Base-by-base conservation (phyloP, 1,140 invertebrate species). In the Lepidurus packardi region DNA sequence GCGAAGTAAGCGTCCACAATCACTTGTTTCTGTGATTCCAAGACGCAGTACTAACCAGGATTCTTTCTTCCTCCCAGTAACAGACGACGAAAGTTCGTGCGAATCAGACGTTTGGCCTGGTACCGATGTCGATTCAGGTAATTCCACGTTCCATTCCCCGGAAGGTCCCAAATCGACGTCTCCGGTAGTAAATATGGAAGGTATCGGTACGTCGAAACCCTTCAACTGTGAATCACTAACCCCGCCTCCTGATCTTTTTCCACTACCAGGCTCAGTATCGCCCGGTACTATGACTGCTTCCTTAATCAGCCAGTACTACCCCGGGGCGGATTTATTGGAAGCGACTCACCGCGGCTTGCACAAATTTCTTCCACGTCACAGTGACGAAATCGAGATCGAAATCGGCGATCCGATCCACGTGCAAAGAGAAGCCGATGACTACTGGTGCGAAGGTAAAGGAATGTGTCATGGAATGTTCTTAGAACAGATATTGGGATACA, bases 361-460 rank as follows among this genome's bases (percentile, higher is more conserved):
- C 85, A 96, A 96, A 85, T 99, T 99, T 83, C 90, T 98, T 80
- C 95, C 96, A 0, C 87, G 96, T 77, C 97, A 98, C 86, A 90
- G 92, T 45, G 97, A 98, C 84, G 96, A 99, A 87, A 92, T 98
- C 76, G 94, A 96, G 84, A 89, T 98, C 11, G 96, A 98, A 87
- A 97, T 98, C 76, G 97, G 97, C 7, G 97, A 99, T 86, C 95
- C 96, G 7, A 91, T 99, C 81, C 98, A 98, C 83, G 95, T 99
- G 80, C 93, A 97, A 82, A 95, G 95, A 84, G 95, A 98, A 85
- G 94, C 92, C 13, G 97, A 98, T 81, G 97, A 99, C 85, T 87
- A 98, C 74, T 99, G 97, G 97, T 97, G 95, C 86, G 95, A 98
- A 92, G 96, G 88, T 89, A 81, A 81, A 75, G 80, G 11, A 9